Conservation (phyloP, 2,113 vertebrate genomes). For the Psettodes erumei region DNA sequence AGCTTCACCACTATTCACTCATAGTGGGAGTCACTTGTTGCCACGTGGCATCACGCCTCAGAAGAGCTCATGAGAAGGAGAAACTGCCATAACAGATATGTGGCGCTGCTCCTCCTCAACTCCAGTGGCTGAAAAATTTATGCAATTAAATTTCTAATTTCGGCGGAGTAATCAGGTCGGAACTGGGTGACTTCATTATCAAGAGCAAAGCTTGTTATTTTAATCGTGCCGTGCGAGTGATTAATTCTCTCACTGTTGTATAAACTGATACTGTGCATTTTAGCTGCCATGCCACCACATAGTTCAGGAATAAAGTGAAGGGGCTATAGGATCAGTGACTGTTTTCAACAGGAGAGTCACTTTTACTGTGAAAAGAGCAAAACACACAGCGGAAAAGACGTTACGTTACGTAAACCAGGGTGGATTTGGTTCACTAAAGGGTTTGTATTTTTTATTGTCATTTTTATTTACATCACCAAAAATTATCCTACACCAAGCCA, state of each 20-base stretch:
- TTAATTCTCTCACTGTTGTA: background rate
- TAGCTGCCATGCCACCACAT: no score
- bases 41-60: constrained; percentile 33
- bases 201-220: constrained; percentile 50
- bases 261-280: no score
- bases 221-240: background rate
- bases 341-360: no score
- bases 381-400: no score
- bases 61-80: constrained; percentile 17
- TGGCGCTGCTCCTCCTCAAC: constrained; percentile 36
- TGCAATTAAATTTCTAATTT: constrained; percentile 76
- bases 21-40: constrained; percentile 51
- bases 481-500: no score
- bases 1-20: constrained; percentile 7
- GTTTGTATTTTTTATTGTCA: no score
- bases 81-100: constrained; percentile 57
- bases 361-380: no score
- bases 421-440: no score
- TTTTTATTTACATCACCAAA: no score
- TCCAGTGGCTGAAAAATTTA: constrained; percentile 57
- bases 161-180: constrained; percentile 61
- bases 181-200: constrained; percentile 61
- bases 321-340: no score
- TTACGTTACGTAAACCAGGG: no score
- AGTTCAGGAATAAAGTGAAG: no score